A percentile compares a stretch with the other conserved stretches of the same genome.
Conservation (phyloP, 2,797 vertebrate species). For the Chromis chromis region DNA sequence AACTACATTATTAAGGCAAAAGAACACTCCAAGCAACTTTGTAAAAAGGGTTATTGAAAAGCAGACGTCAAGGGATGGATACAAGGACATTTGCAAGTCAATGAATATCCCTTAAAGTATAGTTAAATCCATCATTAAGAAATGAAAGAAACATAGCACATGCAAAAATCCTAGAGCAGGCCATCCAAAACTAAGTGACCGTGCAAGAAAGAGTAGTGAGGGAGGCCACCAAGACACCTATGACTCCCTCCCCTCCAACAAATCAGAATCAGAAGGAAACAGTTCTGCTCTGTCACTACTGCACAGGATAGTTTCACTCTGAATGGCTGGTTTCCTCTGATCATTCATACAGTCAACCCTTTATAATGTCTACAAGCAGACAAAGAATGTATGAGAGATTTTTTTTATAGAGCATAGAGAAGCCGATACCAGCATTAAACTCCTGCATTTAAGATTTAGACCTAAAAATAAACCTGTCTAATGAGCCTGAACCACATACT, state of each 20-base stretch:
- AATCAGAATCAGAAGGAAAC: background rate
- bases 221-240: no score
- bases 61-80: no score
- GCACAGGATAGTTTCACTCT: constrained; percentile 19
- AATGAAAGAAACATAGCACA: no score
- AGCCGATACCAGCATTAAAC: background rate
- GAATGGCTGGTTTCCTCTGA: constrained; percentile 4
- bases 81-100: no score
- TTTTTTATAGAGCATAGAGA: background rate
- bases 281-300: background rate
- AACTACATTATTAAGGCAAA: no score
- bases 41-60: no score
- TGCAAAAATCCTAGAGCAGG: no score
- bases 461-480: constrained; percentile 1
- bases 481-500: background rate
- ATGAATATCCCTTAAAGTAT: no score
- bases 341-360: constrained; percentile 13
- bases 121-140: no score
- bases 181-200: no score
- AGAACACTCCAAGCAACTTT: no score
- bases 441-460: background rate
- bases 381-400: background rate
- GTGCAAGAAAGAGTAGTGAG: no score
- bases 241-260: background rate
- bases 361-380: constrained; percentile 34